Evolutionary conservation across 2,797 vertebrate species (phyloP), one percentile per base, ranked within the genome.

Genomic region (Hippocampus kuda): DNA sequence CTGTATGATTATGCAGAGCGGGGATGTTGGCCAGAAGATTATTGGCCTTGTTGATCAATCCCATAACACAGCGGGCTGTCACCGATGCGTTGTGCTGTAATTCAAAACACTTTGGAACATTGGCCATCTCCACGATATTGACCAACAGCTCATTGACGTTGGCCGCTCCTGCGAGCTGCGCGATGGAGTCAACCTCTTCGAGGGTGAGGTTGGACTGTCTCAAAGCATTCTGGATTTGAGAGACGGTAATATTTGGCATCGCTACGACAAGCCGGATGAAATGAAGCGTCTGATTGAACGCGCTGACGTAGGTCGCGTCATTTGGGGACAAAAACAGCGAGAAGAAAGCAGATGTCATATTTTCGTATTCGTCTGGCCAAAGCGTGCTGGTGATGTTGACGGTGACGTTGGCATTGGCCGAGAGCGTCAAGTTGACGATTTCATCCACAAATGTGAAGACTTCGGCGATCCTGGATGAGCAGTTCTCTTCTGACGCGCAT

Each of bases 151-250:
- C 13, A 0, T 73, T 79, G 2, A 85, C 20, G 60, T 83, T 80
- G 42, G 72, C 71, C 67, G 75, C 72, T 44, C 82, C 79, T 49
- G 76, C 71, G 1, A 85, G 48, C n/a, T 75, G 26, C 9, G 76
- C 16, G 20, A 91, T 68, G 68, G 65, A 30, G n/a, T 86, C 70
- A 38, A 92, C 77, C 38, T 91, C 84, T 15, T 61, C 66, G 5
- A 86, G 42, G 5, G 87, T 90, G n/a, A 92, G 70, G 72, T 91
- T 89, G 41, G 88, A 84, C 67, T 78, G 72, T 62, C 30, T 57
- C 57, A 93, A 76, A 26, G 80, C 81, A 62, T 84, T 62, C 74
- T 88, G 80, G 54, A 90, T 69, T 64, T 68, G 74, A 11, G 76
- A 66, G 18, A 84, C 44, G 13, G 82, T 89, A 49, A 87, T 62